A percentile compares a stretch with the other conserved stretches of the same genome.
phyloP scores from a whole-genome alignment of 2,797 vertebrate species.

The Xenopus petersii region DNA sequence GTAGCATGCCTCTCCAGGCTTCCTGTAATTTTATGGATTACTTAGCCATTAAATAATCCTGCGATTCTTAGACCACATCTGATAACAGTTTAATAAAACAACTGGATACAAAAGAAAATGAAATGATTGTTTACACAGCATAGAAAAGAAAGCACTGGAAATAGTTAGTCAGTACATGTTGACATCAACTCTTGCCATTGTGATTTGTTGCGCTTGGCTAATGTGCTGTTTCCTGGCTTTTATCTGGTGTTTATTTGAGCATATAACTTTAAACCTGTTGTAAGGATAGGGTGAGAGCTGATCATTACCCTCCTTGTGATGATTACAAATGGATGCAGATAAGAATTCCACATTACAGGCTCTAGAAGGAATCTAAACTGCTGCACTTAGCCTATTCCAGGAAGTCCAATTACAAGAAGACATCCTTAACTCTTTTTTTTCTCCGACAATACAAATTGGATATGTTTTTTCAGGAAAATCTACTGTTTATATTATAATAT shows the following conservation, averaged over 20 bases:
- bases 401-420: constrained; percentile 27
- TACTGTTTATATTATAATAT: too few species aligned
- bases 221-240: constrained; percentile 37
- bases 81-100: constrained; percentile 46
- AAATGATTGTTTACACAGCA: constrained; percentile 41
- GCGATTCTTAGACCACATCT: constrained; percentile 39
- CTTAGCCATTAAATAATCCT: constrained; percentile 34
- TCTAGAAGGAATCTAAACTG: constrained; percentile 31
- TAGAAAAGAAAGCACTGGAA: constrained; percentile 43
- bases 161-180: constrained; percentile 44
- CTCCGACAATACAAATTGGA: too few species aligned
- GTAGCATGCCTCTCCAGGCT: neutral
- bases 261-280: constrained; percentile 32
- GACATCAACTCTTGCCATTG: constrained; percentile 44
- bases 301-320: constrained; percentile 25
- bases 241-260: constrained; percentile 34
- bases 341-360: constrained; percentile 38
- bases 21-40: constrained; percentile 20
- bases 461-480: too few species aligned
- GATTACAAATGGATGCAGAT: constrained; percentile 36
- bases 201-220: constrained; percentile 41
- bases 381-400: constrained; percentile 11
- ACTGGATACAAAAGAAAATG: constrained; percentile 42
- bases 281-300: constrained; percentile 22
- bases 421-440: neutral